A percentile compares a stretch with the other conserved stretches of the same genome.
phyloP scores from a whole-genome alignment of 92 coral and sea anemone species.

The Heliopora coerulea region DNA sequence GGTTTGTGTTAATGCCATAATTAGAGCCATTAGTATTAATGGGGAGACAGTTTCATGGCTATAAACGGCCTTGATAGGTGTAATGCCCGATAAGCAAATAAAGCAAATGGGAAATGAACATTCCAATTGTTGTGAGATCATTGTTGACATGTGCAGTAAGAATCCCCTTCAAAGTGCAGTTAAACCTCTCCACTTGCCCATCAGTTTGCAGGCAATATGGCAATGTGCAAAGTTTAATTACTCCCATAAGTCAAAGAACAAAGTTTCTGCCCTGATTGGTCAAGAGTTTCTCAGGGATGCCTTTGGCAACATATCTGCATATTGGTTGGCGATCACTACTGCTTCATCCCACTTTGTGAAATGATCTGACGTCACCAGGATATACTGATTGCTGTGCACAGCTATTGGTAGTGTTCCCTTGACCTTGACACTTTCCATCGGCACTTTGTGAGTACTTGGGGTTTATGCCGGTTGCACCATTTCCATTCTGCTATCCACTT shows the following conservation, averaged over 20 bases:
- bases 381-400: conserved; percentile 14
- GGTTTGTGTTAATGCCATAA: too few relatives aligned
- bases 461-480: conserved; percentile 1
- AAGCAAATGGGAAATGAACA: conserved; percentile 21
- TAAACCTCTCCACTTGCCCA: too few relatives aligned
- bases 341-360: conserved; percentile 46
- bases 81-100: conserved; percentile 22
- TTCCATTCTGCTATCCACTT: conserved; percentile 15
- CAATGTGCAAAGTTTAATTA: neutral
- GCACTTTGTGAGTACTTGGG: neutral
- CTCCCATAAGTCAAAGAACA: neutral
- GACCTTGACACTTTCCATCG: conserved; percentile 9
- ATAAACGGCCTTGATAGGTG: conserved; percentile 19
- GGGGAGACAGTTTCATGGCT: neutral
- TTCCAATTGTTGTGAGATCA: conserved; percentile 11
- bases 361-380: conserved; percentile 42
- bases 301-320: neutral
- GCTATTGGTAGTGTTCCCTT: conserved; percentile 21
- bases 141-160: conserved; percentile 8
- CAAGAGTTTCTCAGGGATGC: conserved; percentile 29
- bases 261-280: conserved; percentile 34
- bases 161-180: conserved; percentile 20
- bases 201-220: conserved; percentile 25
- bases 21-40: neutral
- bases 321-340: conserved; percentile 18